Evolutionary conservation across 2,113 vertebrate species (phyloP).

Genomic region (Oceanodroma tethys): DNA sequence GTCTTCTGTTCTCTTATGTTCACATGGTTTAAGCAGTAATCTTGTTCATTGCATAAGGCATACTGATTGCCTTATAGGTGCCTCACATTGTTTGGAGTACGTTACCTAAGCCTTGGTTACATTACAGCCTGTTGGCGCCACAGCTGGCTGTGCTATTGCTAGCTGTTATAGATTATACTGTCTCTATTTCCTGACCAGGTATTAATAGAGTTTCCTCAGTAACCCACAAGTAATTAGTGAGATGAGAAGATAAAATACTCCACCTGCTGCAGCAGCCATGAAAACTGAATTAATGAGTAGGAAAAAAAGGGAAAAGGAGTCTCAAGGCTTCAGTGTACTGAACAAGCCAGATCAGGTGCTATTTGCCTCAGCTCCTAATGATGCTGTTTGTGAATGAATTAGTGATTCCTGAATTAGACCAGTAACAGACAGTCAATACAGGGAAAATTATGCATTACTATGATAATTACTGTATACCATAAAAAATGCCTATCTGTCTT

Average conservation of each 20-base stretch:
- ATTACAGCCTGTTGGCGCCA: neutral
- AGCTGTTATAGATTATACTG: constrained; percentile 55
- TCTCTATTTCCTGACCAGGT: constrained; percentile 52
- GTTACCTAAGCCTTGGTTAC: constrained; percentile 39
- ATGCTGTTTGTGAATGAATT: constrained; percentile 38
- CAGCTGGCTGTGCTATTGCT: constrained; percentile 54
- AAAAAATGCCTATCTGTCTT: constrained; percentile 25
- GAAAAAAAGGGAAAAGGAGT: neutral
- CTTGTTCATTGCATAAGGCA: neutral
- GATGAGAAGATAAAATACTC: constrained; percentile 70
- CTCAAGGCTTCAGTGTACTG: neutral
- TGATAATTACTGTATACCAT: constrained; percentile 34
- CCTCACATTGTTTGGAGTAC: neutral
- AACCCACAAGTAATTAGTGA: constrained; percentile 73
- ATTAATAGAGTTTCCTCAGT: constrained; percentile 71
- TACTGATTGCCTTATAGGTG: neutral
- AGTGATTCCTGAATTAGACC: constrained; percentile 48
- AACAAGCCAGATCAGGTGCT: constrained; percentile 42
- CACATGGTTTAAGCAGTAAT: neutral
- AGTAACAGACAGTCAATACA: constrained; percentile 42
- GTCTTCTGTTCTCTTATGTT: neutral
- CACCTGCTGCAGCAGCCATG: constrained; percentile 64
- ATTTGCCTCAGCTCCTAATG: constrained; percentile 55
- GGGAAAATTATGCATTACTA: constrained; percentile 40
- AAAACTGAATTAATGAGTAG: constrained; percentile 70